These are phyloP conservation scores for Phyllotis vaccarum DNA, from an alignment of 2,797 vertebrate species.

Conservation along the genomic window DNA sequence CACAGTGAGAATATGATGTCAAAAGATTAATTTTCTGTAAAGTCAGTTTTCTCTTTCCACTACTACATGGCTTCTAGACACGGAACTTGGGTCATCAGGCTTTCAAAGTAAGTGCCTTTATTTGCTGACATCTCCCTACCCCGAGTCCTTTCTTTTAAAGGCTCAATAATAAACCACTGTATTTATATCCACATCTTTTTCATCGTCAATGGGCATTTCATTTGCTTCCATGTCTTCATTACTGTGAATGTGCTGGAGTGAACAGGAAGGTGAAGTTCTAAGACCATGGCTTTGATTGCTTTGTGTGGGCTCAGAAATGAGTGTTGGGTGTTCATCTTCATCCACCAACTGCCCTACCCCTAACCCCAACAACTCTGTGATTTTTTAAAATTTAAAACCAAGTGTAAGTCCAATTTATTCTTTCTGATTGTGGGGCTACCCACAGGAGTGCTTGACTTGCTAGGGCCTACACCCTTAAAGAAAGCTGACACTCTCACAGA, in stretches of 20 bases:
- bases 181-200: neutral
- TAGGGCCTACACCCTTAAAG: neutral
- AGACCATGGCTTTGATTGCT: neutral
- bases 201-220: neutral
- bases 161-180: neutral
- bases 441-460: neutral
- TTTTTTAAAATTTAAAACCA: neutral
- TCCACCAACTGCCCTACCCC: neutral
- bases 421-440: neutral
- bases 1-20: neutral
- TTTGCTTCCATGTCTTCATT: neutral
- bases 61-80: neutral
- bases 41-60: neutral
- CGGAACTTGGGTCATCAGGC: neutral
- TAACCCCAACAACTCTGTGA: neutral
- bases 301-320: neutral
- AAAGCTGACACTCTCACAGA: neutral
- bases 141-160: neutral
- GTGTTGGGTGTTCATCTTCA: neutral
- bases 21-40: neutral
- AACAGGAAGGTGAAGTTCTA: neutral
- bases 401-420: neutral
- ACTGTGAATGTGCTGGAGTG: neutral
- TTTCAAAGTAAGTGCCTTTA: neutral
- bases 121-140: neutral